These are phyloP conservation scores for Peromyscus eremicus DNA, from an alignment of 2,797 vertebrate genomes.

Conservation along the genomic window DNA sequence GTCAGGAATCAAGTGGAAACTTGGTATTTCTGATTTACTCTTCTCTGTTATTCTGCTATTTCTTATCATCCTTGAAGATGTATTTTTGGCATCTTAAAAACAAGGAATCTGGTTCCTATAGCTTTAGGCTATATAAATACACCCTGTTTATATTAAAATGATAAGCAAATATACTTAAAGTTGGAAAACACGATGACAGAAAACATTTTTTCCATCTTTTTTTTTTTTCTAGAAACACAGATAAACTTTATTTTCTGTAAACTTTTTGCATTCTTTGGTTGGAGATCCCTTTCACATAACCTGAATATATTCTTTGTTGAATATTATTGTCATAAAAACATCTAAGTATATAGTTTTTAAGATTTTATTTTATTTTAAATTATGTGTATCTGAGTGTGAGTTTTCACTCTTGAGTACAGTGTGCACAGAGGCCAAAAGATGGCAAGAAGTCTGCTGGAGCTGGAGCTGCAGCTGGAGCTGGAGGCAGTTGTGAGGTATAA, in stretches of 20 bases:
- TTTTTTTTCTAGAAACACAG: slow-evolving; percentile 69
- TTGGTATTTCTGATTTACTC: slow-evolving; percentile 88
- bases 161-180: slow-evolving; percentile 89
- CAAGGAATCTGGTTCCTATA: slow-evolving; percentile 89
- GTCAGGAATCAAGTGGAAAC: slow-evolving; percentile 88
- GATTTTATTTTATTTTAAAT: slow-evolving; percentile 12
- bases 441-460: background rate
- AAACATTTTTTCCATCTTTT: slow-evolving; percentile 76
- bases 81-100: slow-evolving; percentile 87
- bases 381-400: background rate
- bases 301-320: slow-evolving; percentile 82
- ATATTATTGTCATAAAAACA: slow-evolving; percentile 81
- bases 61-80: slow-evolving; percentile 88
- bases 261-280: slow-evolving; percentile 84
- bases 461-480: too few species aligned
- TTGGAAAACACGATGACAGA: slow-evolving; percentile 89
- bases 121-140: slow-evolving; percentile 88
- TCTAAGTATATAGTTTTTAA: slow-evolving; percentile 75
- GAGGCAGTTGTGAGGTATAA: background rate
- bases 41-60: slow-evolving; percentile 84
- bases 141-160: slow-evolving; percentile 90
- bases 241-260: slow-evolving; percentile 85
- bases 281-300: slow-evolving; percentile 84
- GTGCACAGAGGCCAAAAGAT: background rate
- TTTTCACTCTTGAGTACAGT: background rate